These are phyloP conservation scores for Sesamia inferens DNA, from an alignment of 2,888 invertebrate species.

Conservation along the genomic window DNA sequence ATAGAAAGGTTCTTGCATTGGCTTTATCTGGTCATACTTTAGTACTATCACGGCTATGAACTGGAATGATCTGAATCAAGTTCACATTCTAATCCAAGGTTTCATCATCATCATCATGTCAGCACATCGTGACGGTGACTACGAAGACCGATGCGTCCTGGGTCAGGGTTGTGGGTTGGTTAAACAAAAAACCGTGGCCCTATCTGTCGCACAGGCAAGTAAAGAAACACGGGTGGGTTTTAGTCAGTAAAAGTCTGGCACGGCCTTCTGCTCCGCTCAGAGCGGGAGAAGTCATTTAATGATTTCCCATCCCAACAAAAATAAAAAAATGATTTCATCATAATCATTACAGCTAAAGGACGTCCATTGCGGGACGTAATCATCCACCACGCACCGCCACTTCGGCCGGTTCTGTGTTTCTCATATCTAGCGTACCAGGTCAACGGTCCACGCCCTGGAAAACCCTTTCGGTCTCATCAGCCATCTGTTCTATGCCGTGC, in stretches of 20 bases:
- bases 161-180: no score
- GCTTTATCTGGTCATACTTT: background rate
- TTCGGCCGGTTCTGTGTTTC: background rate
- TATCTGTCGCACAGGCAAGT: no score
- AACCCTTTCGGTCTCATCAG: background rate
- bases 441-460: background rate
- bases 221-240: no score
- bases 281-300: no score
- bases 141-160: no score
- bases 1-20: background rate
- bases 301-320: no score
- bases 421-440: background rate
- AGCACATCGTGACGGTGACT: no score
- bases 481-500: background rate
- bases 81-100: background rate
- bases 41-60: background rate
- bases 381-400: background rate
- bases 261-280: no score
- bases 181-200: no score
- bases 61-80: background rate
- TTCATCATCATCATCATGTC: background rate
- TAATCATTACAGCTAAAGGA: background rate
- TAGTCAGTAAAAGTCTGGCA: no score
- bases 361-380: background rate
- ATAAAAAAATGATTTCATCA: background rate